Evolutionary conservation across 1,140 invertebrate species (phyloP), one percentile per base, ranked within the genome.

Genomic region (Phortica variegata): DNA sequence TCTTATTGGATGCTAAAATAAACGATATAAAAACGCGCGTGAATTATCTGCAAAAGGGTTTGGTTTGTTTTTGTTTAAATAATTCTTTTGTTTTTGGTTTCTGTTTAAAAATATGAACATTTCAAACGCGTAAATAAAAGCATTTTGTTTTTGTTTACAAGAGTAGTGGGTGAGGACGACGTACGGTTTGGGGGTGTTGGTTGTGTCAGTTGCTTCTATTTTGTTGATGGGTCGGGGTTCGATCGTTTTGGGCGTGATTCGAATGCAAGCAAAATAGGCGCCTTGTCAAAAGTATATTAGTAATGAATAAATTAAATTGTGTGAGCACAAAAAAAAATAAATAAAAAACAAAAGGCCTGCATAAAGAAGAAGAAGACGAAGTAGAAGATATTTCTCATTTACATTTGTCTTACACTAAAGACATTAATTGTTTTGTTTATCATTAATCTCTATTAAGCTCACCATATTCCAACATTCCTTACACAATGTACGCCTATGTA

Each of bases 1-100:
- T 75, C 73, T 60, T 65, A 61, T 55, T 7, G 17, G 20, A 16
- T 15, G n/a, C 41, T n/a, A n/a, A n/a, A n/a, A n/a, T n/a, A n/a
- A 17, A 38, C 17, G 12, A 42, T 13, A 69, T 56, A 47, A 60
- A 47, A 49, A 59, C 50, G 54, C 49, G 53, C 43, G 47, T 41
- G 47, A 51, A 40, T 61, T 43, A 41, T 49, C 41, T 65, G 58
- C 47, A 38, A 55, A 45, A 49, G 52, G 47, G 50, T 43, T 33
- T 56, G 13, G 57, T 46, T 56, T 37, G 31, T 42, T 49, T 49
- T 48, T 51, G 7, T 48, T 50, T 26, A 44, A 36, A 19, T 37
- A 26, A 15, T 49, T 49, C 33, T 36, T 54, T 51, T 42, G 23
- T 55, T 50, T 47, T 48, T 26, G 33, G 26, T 29, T 29, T 7